Evolutionary conservation across 2,113 vertebrate genomes (phyloP), one percentile per base, ranked within the genome.

Genomic region (Ursus arctos): DNA sequence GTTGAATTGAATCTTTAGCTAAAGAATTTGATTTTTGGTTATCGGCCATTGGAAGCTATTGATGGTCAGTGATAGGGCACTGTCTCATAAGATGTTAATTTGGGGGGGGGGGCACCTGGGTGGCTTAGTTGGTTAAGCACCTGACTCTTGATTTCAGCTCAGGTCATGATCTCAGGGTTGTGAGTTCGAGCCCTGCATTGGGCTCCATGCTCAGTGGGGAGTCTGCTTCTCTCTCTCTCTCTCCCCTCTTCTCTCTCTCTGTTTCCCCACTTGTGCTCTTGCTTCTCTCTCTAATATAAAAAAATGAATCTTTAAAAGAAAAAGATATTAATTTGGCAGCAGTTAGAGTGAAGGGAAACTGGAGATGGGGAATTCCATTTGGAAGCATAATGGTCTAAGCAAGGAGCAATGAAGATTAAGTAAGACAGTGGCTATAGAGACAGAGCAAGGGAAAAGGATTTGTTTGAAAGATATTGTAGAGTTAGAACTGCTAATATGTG

Each of bases 401-500:
- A 88, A 93, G 7, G 8, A 67, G 24, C 80, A 51, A 36, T 55
- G 72, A 91, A 91, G 69, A 47, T 33, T 74, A 40, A 24, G 55
- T 76, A 40, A 72, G 22, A 74, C 33, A 33, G n/a, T 90, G 36
- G 51, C 36, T 61, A 7, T 67, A 43, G 31, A 91, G 51, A 57
- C 33, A 11, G 33, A 89, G 1, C 16, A 71, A 72, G 80, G 4
- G 26, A 53, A 91, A 88, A 76, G 16, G 7, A 81, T 84, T 96
- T 93, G 31, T 80, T 89, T 77, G 55, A 81, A 94, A 84, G 26
- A 53, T 76, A 22, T 2, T 16, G 2, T 59, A 10, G 6, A 18
- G 6, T 92, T 96, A 92, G 28, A 96, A 65, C 83, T 67, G 51
- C 40, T 96, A 51, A 12, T 77, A 67, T 51, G 82, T 91, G 49